Evolutionary conservation across 2,113 vertebrate species (phyloP), one percentile per base, ranked within the genome.

Genomic region (Pomatostomus ruficeps): DNA sequence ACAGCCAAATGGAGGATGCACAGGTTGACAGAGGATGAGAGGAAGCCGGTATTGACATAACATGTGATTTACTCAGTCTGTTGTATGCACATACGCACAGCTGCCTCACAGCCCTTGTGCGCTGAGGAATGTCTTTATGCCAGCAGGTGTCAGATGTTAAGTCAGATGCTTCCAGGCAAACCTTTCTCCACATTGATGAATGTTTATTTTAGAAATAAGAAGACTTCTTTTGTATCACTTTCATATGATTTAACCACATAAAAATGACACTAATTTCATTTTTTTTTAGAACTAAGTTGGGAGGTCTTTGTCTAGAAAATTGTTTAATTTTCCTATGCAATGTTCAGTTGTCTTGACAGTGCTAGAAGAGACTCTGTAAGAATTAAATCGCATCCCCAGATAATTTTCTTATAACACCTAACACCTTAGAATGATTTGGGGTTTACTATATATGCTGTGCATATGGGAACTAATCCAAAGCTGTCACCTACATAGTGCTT

Each of bases 121-220:
- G 31, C 40, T 87, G 49, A 91, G 31, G 14, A 74, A 65, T 1
- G 3, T 48, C 31, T 90, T 52, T 79, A 9, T 65, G 15, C 40
- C 66, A 46, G 61, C 83, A 97, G 85, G 72, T 95, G 57, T 89
- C 73, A 90, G 68, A 78, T 29, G 9, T 73, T 84, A 59, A 88
- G 65, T 48, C 75, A 72, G 72, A 85, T 7, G 3, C 21, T 92
- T 81, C 38, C 45, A 82, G 45, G 22, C 21, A 74, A 85, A 62
- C 14, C 14, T 73, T 63, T 55, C 26, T 80, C 42, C 29, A 26
- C 24, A 23, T 8, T 42, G 54, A 46, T 78, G 36, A 82, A 73
- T 94, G 42, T 77, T 95, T 93, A 62, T 73, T 75, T 72, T 55
- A 91, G 28, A 74, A 95, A 83, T 31, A 77, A 67, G 45, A 91